Evolutionary conservation across 2,797 vertebrate species (phyloP), one percentile per base, ranked within the genome.

Genomic region (Eulemur rubriventer): DNA sequence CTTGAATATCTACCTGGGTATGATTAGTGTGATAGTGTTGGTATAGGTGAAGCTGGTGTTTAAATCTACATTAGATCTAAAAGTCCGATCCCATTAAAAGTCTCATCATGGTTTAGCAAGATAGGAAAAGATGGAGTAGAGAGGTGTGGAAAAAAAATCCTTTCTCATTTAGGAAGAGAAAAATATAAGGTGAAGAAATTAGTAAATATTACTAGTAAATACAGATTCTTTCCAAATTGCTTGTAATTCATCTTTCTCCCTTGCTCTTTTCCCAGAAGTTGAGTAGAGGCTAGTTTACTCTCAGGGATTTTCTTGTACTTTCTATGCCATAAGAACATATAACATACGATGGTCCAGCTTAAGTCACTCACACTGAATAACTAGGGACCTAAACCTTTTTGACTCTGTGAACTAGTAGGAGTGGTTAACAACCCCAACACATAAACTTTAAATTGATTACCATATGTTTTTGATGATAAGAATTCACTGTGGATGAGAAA

Each of bases 401-500:
- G 6, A 41, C 11, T 35, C 8, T 48, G 4, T 89, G 67, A 91
- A 14, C 70, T 35, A 80, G 11, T 26, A 33, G 67, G 24, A 79
- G 11, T 89, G 48, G 70, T 85, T 91, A 82, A 69, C 46, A 89
- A 78, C 48, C 33, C 4, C 24, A 89, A 61, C 11, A 59, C 9
- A 82, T 73, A 95, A 96, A 80, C 48, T 46, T 88, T 90, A 12
- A 72, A 16, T 81, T 96, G 59, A 70, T 89, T 72, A 73, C 28
- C 17, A 1, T 73, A 38, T 86, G 28, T 65, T 75, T 94, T 93
- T 81, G 96, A 89, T 88, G 55, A 30, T 89, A 76, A 93, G 30
- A 93, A 95, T 85, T 95, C 46, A 67, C 50, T 89, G 28, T 76
- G 16, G 80, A 50, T 95, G n/a, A 73, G 90, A n/a, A 95, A 79